A percentile compares a stretch with the other conserved stretches of the same genome.
These are phyloP conservation scores for Eugnorisma glareosa DNA, from an alignment of 2,888 invertebrate species.

Conservation along the genomic window DNA sequence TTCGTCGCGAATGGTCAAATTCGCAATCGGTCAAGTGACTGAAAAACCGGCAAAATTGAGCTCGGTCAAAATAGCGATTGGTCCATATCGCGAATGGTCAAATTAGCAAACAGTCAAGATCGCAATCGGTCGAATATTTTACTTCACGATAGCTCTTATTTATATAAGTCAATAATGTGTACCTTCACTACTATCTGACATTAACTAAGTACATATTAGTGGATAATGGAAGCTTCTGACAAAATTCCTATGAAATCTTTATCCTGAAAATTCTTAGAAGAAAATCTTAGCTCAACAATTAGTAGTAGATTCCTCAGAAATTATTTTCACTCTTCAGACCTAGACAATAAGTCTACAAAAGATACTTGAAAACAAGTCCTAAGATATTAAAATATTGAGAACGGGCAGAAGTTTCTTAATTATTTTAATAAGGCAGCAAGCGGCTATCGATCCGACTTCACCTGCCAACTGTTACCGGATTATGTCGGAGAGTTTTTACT, in stretches of 20 bases:
- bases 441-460: constrained; percentile 77
- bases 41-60: too few relatives aligned
- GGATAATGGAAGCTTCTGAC: too few relatives aligned
- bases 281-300: not conserved
- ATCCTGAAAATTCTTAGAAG: constrained; percentile 1
- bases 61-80: too few relatives aligned
- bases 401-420: constrained; percentile 75
- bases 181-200: too few relatives aligned
- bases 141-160: too few relatives aligned
- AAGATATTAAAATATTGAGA: constrained; percentile 67
- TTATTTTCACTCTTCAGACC: constrained; percentile 3
- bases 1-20: too few relatives aligned
- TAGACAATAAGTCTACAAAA: constrained; percentile 34
- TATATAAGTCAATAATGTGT: too few relatives aligned
- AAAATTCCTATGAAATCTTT: not conserved
- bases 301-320: constrained; percentile 15
- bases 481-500: constrained; percentile 84
- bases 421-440: constrained; percentile 75
- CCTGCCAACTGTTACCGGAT: constrained; percentile 85
- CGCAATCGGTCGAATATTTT: too few relatives aligned
- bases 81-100: too few relatives aligned
- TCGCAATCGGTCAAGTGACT: too few relatives aligned
- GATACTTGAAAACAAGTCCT: constrained; percentile 55
- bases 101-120: too few relatives aligned
- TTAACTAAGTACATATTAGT: too few relatives aligned